A percentile compares a stretch with the other conserved stretches of the same genome.
Evolutionary conservation across 2,888 invertebrate genomes (phyloP).

Genomic region (Drosophila dives): DNA sequence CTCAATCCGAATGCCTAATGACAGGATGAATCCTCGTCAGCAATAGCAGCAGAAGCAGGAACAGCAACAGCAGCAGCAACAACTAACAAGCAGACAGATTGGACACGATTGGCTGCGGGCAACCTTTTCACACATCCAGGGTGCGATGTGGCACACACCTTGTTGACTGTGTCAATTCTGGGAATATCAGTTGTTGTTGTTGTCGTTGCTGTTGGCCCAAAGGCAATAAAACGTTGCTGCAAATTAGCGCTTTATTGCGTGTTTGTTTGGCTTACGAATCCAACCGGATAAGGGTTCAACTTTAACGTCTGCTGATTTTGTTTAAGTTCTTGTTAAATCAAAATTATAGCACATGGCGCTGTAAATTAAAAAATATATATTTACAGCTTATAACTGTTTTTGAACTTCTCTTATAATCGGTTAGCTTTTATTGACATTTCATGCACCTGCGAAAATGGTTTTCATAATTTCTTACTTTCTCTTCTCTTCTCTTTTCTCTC

Average conservation of each 20-base stretch:
- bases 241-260: slow-evolving; percentile 77
- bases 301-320: slow-evolving; percentile 35
- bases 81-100: slow-evolving; percentile 30
- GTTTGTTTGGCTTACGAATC: slow-evolving; percentile 64
- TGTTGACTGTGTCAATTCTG: slow-evolving; percentile 74
- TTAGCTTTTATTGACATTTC: slow-evolving; percentile 72
- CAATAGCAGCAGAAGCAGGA: slow-evolving; percentile 12
- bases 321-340: slow-evolving; percentile 68
- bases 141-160: slow-evolving; percentile 66
- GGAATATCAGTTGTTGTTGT: slow-evolving; percentile 53
- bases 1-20: slow-evolving; percentile 63
- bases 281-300: slow-evolving; percentile 42
- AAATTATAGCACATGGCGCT: slow-evolving; percentile 53
- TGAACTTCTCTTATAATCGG: slow-evolving; percentile 42
- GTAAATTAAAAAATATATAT: slow-evolving; percentile 20
- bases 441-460: slow-evolving; percentile 56
- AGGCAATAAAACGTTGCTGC: slow-evolving; percentile 70
- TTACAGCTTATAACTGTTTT: slow-evolving; percentile 22
- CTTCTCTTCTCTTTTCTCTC: slow-evolving; percentile 1
- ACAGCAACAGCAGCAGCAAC: slow-evolving; percentile 33
- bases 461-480: slow-evolving; percentile 12
- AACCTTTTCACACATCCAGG: slow-evolving; percentile 67
- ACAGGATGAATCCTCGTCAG: slow-evolving; percentile 65
- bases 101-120: slow-evolving; percentile 39
- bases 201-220: background rate